Conservation (phyloP, 2,888 invertebrate genomes). For the Metalampra italica region DNA sequence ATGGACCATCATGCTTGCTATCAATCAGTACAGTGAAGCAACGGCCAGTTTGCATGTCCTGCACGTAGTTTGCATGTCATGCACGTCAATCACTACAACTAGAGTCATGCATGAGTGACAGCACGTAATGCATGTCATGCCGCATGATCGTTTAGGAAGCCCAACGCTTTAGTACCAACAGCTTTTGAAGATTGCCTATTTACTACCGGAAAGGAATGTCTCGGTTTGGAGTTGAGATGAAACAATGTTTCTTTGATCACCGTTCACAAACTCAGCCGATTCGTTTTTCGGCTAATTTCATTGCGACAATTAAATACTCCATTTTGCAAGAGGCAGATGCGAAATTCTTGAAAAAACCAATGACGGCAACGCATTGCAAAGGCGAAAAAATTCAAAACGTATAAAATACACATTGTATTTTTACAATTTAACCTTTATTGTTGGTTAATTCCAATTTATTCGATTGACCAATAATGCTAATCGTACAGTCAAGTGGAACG, state of each 20-base stretch:
- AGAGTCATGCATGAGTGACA: too few species aligned
- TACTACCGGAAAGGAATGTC: too few species aligned
- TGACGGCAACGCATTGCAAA: slow-evolving; percentile 13
- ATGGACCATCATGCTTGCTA: too few species aligned
- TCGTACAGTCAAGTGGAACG: slow-evolving; percentile 8
- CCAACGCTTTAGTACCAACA: too few species aligned
- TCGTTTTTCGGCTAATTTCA: slow-evolving; percentile 23
- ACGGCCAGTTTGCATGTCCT: too few species aligned
- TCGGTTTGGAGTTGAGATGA: not conserved
- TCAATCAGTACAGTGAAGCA: too few species aligned
- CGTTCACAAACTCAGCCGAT: not conserved
- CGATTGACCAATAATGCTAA: slow-evolving; percentile 14
- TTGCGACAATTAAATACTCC: slow-evolving; percentile 18
- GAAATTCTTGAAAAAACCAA: slow-evolving; percentile 24
- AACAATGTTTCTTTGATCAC: not conserved
- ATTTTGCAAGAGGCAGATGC: slow-evolving; percentile 32
- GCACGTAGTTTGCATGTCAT: too few species aligned
- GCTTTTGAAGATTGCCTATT: too few species aligned
- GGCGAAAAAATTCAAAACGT: slow-evolving; percentile 15
- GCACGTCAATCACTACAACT: too few species aligned
- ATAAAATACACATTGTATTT: slow-evolving; percentile 33
- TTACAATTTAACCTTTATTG: slow-evolving; percentile 44
- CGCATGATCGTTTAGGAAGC: too few species aligned
- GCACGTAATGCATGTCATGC: too few species aligned
- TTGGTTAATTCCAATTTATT: slow-evolving; percentile 15